These are phyloP conservation scores for Danio kyathit DNA, from an alignment of 2,797 vertebrate genomes.

Conservation along the genomic window DNA sequence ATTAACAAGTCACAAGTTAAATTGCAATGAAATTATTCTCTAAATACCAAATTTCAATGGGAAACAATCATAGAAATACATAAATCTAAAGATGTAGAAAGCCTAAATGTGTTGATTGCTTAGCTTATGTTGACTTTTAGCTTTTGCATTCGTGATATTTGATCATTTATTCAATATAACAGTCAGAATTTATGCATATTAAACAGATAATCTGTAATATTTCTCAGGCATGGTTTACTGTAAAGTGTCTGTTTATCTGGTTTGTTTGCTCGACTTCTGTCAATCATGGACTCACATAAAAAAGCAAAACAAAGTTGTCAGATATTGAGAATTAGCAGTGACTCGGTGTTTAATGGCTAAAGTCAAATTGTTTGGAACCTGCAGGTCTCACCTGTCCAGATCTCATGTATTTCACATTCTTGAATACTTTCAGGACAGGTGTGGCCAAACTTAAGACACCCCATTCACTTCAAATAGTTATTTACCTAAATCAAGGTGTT, in stretches of 20 bases:
- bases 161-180: no score
- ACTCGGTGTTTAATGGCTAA: neutral
- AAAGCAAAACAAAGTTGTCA: neutral
- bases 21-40: no score
- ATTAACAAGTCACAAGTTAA: no score
- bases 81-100: neutral
- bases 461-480: neutral
- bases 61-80: neutral
- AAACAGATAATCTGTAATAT: neutral
- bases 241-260: conserved; percentile 73
- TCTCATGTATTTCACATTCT: neutral
- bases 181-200: neutral
- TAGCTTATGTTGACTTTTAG: neutral
- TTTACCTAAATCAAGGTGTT: neutral
- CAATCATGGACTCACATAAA: conserved; percentile 34
- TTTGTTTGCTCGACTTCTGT: conserved; percentile 83
- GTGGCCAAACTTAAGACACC: neutral
- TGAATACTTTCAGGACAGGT: neutral
- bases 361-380: neutral
- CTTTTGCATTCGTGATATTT: neutral
- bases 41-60: no score
- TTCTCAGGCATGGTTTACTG: neutral
- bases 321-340: neutral
- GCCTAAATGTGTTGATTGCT: neutral
- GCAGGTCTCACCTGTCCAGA: conserved; percentile 8